Evolutionary conservation across 2,113 vertebrate species (phyloP), one percentile per base, ranked within the genome.

Genomic region (Spermophilus dauricus): DNA sequence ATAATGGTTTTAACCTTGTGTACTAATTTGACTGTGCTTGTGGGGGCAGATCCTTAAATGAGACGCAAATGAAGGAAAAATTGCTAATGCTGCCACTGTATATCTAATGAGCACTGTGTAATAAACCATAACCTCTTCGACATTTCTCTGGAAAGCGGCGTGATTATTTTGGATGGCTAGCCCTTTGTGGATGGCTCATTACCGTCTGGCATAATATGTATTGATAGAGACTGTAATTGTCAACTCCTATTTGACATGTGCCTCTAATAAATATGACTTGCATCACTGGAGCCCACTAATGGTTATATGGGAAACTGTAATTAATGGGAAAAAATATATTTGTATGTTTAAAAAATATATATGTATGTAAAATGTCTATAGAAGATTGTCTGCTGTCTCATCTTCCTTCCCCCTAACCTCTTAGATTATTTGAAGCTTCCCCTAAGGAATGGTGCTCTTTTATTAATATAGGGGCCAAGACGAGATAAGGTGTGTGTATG

Each of bases 211-310:
- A 99, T 99, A 98, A 99, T 99, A 98, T 98, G 98, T 99, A 99
- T 99, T 99, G 99, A 99, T 99, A 99, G 99, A 99, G 99, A 99
- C 98, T 98, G 98, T 99, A 99, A 99, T 99, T 99, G 99, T 99
- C 99, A 99, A 99, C 99, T 99, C 99, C 99, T 99, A 99, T 99
- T 99, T 99, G 99, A 99, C 99, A 99, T 99, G 98, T 99, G 99
- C 99, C 99, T 99, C 99, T 99, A 99, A 99, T 99, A 99, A 99
- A 99, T 99, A 99, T 98, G 99, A 98, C 98, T 99, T 98, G 99
- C 99, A 99, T 99, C 98, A 96, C 98, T 99, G 98, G 98, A 98
- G 98, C 98, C 98, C 98, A 98, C 99, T 99, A 98, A 99, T 99
- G 98, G 98, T 98, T 99, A 97, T 97, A 97, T 95, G 93, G 97